Evolutionary conservation across 2,797 vertebrate species (phyloP).

Genomic region (Gobio occitaniae): DNA sequence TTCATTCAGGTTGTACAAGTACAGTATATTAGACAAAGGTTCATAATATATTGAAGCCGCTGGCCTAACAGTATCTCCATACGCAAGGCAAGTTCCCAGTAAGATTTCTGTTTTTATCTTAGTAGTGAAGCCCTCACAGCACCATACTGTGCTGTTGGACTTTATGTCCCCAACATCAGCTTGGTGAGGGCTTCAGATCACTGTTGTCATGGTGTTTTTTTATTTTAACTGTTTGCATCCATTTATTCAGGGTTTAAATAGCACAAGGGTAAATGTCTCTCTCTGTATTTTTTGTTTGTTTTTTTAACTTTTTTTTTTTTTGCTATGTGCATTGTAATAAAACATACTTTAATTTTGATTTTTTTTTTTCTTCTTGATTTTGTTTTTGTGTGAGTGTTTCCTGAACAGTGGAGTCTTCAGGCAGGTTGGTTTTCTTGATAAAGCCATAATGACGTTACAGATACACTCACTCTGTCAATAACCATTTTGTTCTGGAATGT

Average conservation of each 20-base stretch:
- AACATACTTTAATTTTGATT: slow-evolving; percentile 47
- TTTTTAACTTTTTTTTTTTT: not conserved
- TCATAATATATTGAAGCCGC: slow-evolving; percentile 97
- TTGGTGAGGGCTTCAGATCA: slow-evolving; percentile 97
- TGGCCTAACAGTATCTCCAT: slow-evolving; percentile 86
- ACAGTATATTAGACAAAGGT: slow-evolving; percentile 95
- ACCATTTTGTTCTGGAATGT: slow-evolving; percentile 19
- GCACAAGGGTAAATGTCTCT: slow-evolving; percentile 32
- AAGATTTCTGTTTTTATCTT: slow-evolving; percentile 80
- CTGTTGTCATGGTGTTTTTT: slow-evolving; percentile 75
- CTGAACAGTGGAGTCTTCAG: slow-evolving; percentile 37
- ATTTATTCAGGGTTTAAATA: slow-evolving; percentile 51
- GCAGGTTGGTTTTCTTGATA: slow-evolving; percentile 42
- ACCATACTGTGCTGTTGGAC: slow-evolving; percentile 96
- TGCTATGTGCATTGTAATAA: slow-evolving; percentile 50
- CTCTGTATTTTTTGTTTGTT: not conserved
- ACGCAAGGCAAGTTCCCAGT: slow-evolving; percentile 96
- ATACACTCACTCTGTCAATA: not conserved
- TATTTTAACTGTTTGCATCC: slow-evolving; percentile 50
- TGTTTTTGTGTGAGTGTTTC: slow-evolving; percentile 39
- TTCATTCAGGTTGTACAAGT: slow-evolving; percentile 98
- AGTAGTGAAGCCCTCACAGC: slow-evolving; percentile 93
- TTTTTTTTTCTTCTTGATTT: slow-evolving; percentile 41
- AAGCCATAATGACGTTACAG: not conserved
- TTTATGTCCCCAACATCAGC: slow-evolving; percentile 93